These are phyloP conservation scores for Lacerta agilis DNA, from an alignment of 2,797 vertebrate species.

Conservation along the genomic window DNA sequence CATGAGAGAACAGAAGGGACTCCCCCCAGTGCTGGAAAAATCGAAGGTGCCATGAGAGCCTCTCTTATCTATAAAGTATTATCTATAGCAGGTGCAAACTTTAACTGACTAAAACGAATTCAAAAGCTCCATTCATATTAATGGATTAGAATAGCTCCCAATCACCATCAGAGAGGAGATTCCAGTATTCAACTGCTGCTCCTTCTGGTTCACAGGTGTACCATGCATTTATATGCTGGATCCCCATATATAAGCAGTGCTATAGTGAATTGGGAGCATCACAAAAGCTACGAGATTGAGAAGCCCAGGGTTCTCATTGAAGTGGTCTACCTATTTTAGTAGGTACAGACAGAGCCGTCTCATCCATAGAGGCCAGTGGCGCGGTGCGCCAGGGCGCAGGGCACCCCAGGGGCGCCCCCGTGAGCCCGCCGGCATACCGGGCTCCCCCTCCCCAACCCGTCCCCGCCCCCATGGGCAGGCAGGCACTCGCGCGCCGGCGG, in stretches of 20 bases:
- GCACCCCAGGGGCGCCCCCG: too few relatives aligned
- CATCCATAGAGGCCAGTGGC: too few relatives aligned
- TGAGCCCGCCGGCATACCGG: too few relatives aligned
- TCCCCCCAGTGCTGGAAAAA: too few relatives aligned
- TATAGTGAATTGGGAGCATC: neutral
- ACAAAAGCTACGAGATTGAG: neutral
- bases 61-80: neutral
- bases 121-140: neutral
- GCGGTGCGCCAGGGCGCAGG: too few relatives aligned
- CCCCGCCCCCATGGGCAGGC: too few relatives aligned
- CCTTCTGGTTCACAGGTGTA: constrained; percentile 48
- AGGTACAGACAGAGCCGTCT: too few relatives aligned
- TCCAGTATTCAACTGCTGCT: neutral
- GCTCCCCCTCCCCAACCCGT: too few relatives aligned
- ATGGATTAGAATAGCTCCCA: neutral
- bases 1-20: neutral
- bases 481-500: too few relatives aligned
- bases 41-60: neutral
- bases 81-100: neutral
- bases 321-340: neutral
- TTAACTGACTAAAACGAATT: neutral
- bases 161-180: constrained; percentile 17
- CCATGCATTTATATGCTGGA: constrained; percentile 42
- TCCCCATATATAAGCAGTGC: neutral
- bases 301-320: neutral